phyloP scores from a whole-genome alignment of 2,113 vertebrate genomes.

The Poicephalus gulielmi region DNA sequence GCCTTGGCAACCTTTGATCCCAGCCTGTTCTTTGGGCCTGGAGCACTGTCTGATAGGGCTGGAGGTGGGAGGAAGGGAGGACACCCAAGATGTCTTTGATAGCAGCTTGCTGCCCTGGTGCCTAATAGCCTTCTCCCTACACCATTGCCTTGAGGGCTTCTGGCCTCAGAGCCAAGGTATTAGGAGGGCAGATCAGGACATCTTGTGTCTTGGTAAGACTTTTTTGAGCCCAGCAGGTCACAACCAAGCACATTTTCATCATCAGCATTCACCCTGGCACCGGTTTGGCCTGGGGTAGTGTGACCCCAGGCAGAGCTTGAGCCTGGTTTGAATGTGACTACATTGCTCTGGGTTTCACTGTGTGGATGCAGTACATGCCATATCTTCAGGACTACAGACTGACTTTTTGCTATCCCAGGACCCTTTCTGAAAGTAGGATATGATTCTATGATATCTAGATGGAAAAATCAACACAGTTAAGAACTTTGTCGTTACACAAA shows the following conservation, averaged over 20 bases:
- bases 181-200: neutral
- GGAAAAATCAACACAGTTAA: neutral
- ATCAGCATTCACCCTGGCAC: neutral
- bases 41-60: neutral
- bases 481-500: neutral
- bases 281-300: neutral
- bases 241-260: neutral
- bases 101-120: neutral
- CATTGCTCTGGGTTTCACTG: neutral
- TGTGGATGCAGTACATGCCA: neutral
- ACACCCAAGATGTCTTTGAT: neutral
- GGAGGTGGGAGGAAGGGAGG: neutral
- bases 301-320: neutral
- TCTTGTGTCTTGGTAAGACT: neutral
- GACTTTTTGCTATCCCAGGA: neutral
- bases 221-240: neutral
- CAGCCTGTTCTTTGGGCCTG: neutral
- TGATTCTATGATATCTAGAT: neutral
- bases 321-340: neutral
- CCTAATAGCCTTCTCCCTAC: neutral
- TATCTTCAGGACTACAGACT: neutral
- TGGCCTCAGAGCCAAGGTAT: neutral
- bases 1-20: neutral
- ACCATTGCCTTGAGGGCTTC: neutral
- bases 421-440: neutral